Percentiles rank a stretch among this genome's conserved stretches.
Conservation (phyloP, 2,113 vertebrate genomes). For the Rhinoptilus africanus region DNA sequence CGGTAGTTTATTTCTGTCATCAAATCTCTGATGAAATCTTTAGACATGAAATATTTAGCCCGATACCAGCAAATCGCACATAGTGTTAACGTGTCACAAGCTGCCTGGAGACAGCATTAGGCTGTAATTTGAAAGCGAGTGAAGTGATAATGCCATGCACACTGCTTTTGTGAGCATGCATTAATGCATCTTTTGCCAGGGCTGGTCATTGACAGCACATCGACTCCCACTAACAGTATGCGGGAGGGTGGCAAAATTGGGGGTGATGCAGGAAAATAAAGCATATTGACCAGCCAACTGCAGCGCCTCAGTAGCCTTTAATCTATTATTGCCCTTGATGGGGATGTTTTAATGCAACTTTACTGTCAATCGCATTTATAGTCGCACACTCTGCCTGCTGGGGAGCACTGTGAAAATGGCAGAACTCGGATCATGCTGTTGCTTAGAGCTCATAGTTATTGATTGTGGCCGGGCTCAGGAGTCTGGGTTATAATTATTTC, state of each 20-base stretch:
- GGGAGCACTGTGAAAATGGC: slow-evolving; percentile 62
- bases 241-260: slow-evolving; percentile 73
- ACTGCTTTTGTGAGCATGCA: slow-evolving; percentile 89
- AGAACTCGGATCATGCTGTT: slow-evolving; percentile 11
- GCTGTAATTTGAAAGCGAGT: slow-evolving; percentile 90
- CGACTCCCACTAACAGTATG: slow-evolving; percentile 82
- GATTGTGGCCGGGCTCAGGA: slow-evolving; percentile 65
- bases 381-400: slow-evolving; percentile 64
- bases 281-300: slow-evolving; percentile 87
- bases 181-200: slow-evolving; percentile 86
- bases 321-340: slow-evolving; percentile 87
- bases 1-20: slow-evolving; percentile 87
- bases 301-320: slow-evolving; percentile 85
- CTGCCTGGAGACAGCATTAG: slow-evolving; percentile 84
- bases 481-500: slow-evolving; percentile 78
- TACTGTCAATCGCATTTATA: slow-evolving; percentile 71
- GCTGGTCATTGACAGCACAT: slow-evolving; percentile 86
- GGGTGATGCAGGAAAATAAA: slow-evolving; percentile 80
- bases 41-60: slow-evolving; percentile 82
- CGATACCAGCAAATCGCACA: slow-evolving; percentile 80
- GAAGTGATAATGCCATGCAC: slow-evolving; percentile 85
- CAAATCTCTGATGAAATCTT: slow-evolving; percentile 90
- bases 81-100: slow-evolving; percentile 87
- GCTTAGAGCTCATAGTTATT: slow-evolving; percentile 68
- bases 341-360: slow-evolving; percentile 89